A percentile compares a stretch with the other conserved stretches of the same genome.
These are phyloP conservation scores for Salminus brasiliensis DNA, from an alignment of 2,113 vertebrate genomes.

Conservation along the genomic window DNA sequence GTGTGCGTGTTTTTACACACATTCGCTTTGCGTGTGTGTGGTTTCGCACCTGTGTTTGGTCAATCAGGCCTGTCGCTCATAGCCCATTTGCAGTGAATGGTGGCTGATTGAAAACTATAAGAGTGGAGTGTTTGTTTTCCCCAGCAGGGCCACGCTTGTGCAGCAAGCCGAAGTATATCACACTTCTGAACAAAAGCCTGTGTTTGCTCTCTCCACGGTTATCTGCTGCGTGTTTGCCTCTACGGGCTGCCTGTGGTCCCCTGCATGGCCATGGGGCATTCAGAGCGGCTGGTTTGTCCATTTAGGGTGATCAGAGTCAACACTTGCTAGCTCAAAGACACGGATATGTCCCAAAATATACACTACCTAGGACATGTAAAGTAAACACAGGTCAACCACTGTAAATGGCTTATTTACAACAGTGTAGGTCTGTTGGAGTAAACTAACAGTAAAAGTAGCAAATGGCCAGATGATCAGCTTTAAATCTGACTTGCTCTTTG, in stretches of 20 bases:
- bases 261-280: background rate
- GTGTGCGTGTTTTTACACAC: background rate
- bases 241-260: background rate
- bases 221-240: constrained; percentile 15
- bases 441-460: too few species aligned
- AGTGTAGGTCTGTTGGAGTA: too few species aligned
- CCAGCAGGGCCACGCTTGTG: constrained; percentile 18
- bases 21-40: background rate
- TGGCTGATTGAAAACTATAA: constrained; percentile 37
- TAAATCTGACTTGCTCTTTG: too few species aligned
- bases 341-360: too few species aligned
- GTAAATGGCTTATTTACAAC: too few species aligned
- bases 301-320: background rate
- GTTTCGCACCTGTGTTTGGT: constrained; percentile 43
- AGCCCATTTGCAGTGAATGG: constrained; percentile 28
- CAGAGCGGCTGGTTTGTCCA: background rate
- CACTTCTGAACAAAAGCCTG: constrained; percentile 16
- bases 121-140: constrained; percentile 42
- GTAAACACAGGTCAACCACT: too few species aligned
- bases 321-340: too few species aligned
- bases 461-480: too few species aligned
- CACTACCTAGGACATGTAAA: too few species aligned
- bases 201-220: constrained; percentile 36
- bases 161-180: constrained; percentile 19
- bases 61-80: constrained; percentile 18